Evolutionary conservation across 2,888 invertebrate genomes (phyloP), one percentile per base, ranked within the genome.

Genomic region (Barypeithes pellucidus): DNA sequence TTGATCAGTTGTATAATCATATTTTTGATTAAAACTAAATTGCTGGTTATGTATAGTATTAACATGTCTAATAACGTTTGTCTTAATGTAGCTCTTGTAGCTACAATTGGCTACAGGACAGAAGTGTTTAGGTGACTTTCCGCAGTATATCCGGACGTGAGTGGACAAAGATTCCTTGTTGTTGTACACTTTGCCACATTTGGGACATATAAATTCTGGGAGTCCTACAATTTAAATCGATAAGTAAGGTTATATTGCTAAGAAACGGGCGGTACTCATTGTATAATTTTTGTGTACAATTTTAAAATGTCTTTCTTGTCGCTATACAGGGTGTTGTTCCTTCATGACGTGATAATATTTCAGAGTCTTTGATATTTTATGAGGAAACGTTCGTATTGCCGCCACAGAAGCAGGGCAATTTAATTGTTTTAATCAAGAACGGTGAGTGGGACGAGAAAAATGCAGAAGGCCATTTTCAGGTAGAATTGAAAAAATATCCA

Each of bases 121-220:
- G 39, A 71, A 67, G 68, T 78, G 80, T 36, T 76, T 72, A 1
- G 78, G 78, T 24, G 71, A 75, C 68, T 79, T 79, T 57, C 90
- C 89, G 83, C 94, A 94, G 82, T 93, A 93, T 85, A 91, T 90
- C 82, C 90, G 90, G 79, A 90, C 88, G 84, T 93, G 93, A 73
- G 92, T 89, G 81, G 89, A 90, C 69, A 93, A 86, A 22, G 92
- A 92, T 74, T 91, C 90, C 81, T 91, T 91, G 85, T 90, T 89
- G 84, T 90, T 91, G 88, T 94, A 95, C 72, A 90, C 89, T 86
- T 93, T 94, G 69, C 91, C 91, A 84, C 94, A 94, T 45, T 8
- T 41, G 2, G 61, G 43, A 61, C 60, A 65, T 9, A 18, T 2
- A 54, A 24, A 61, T 11, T 22, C 66, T 36, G 24, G 92, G 91